These are phyloP conservation scores for Peromyscus maniculatus DNA, from an alignment of 2,113 vertebrate genomes.

Conservation along the genomic window DNA sequence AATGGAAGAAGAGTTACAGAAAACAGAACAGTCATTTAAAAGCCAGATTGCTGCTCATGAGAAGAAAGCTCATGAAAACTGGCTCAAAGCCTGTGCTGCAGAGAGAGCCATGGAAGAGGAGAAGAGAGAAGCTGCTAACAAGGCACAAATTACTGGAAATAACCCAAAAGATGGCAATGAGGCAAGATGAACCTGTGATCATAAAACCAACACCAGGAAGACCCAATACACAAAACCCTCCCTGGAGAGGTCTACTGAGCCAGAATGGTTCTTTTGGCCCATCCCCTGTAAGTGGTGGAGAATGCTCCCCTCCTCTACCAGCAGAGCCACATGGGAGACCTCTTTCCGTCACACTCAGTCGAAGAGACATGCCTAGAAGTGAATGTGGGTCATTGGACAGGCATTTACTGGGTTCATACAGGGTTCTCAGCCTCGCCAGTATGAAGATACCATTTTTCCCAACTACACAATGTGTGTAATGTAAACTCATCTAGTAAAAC, in stretches of 20 bases:
- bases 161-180: conserved; percentile 91
- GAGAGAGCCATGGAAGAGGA: conserved; percentile 95
- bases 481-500: neutral
- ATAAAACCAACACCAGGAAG: conserved; percentile 94
- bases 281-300: conserved; percentile 98
- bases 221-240: conserved; percentile 86
- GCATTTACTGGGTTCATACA: neutral
- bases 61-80: conserved; percentile 98
- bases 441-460: neutral
- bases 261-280: conserved; percentile 95
- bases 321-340: conserved; percentile 93
- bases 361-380: conserved; percentile 87
- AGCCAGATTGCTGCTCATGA: conserved; percentile 96
- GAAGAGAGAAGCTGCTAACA: conserved; percentile 92
- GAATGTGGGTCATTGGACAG: conserved; percentile 78
- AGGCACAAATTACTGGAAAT: conserved; percentile 94
- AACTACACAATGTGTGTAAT: neutral
- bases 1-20: conserved; percentile 96
- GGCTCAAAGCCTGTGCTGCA: conserved; percentile 95
- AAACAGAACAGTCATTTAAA: conserved; percentile 95
- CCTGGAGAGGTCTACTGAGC: conserved; percentile 90
- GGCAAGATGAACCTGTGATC: conserved; percentile 93
- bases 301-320: conserved; percentile 95
- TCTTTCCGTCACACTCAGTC: conserved; percentile 91
- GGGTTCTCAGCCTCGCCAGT: neutral